Base-by-base conservation (phyloP, 2,888 invertebrate genomes). In the Rutpela maculata region DNA sequence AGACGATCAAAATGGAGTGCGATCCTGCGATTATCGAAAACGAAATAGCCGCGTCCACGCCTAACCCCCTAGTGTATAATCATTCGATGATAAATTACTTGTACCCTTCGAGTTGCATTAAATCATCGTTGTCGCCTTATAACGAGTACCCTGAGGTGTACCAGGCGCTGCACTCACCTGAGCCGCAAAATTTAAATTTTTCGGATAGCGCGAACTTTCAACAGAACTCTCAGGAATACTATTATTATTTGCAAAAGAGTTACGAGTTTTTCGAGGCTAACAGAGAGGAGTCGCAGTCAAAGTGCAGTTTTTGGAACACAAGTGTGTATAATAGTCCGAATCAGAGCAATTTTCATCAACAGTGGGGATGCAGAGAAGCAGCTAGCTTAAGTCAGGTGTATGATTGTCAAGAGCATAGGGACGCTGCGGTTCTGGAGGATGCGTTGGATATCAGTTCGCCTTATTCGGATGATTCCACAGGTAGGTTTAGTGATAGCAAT, bases 391-490 rank as follows among this genome's bases (percentile, higher is more conserved):
- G 60, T 66, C 56, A 75, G 43, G 60, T 43, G 66, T 50, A 67
- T 26, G 22, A 70, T 15, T 22, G 22, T 19, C 18, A 69, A 17
- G 35, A 22, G 38, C 68, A 74, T 1, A 67, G 26, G 7, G 66
- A 70, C 0, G 55, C 59, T 19, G 56, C 50, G 22, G 73, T 59
- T 71, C 55, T 76, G 56, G 80, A 79, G 31, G 80, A 79, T 60
- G 55, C 38, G 0, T 62, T 81, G 63, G 80, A 80, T 60, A 59
- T 70, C n/a, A 73, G 67, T 57, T 76, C 76, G 19, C 78, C 78
- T 10, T 82, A 71, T 73, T 83, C 81, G 15, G 82, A 82, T 56
- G 81, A 82, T 69, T 82, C 81, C 4, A 66, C 80, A 78, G 83
- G 83, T 83, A 74, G 75, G 76, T 71, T 11, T 7, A 56, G 7